Conservation (phyloP, 2,113 vertebrate genomes). For the Triplophysa rosa region DNA sequence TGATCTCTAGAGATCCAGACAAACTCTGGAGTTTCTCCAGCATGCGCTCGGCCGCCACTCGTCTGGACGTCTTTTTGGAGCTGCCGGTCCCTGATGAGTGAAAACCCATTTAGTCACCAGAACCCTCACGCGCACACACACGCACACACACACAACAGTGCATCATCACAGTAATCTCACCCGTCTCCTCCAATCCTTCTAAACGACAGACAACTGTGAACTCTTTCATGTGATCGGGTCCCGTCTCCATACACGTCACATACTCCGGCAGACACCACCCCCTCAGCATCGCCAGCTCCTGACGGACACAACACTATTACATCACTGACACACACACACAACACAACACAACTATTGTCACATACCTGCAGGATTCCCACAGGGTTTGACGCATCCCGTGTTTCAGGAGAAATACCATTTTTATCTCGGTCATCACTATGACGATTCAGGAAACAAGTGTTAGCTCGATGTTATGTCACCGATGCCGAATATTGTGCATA, state of each 20-base stretch:
- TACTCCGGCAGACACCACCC: constrained; percentile 88
- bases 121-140: neutral
- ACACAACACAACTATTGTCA: neutral
- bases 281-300: constrained; percentile 86
- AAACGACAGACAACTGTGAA: constrained; percentile 84
- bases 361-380: constrained; percentile 74
- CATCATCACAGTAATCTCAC: constrained; percentile 57
- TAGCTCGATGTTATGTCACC: neutral
- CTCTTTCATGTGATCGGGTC: constrained; percentile 82
- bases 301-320: neutral
- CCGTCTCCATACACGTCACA: constrained; percentile 77
- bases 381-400: constrained; percentile 64
- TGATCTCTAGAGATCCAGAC: constrained; percentile 78
- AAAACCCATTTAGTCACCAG: neutral
- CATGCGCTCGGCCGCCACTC: constrained; percentile 79
- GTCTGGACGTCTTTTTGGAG: constrained; percentile 82
- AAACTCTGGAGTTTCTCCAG: constrained; percentile 76
- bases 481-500: neutral
- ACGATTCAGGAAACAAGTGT: constrained; percentile 47
- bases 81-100: constrained; percentile 74
- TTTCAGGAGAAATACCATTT: constrained; percentile 60
- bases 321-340: neutral
- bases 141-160: neutral
- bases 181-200: constrained; percentile 82
- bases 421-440: constrained; percentile 56